These are phyloP conservation scores for Polydrusus tereticollis DNA, from an alignment of 2,888 invertebrate genomes.

Conservation along the genomic window DNA sequence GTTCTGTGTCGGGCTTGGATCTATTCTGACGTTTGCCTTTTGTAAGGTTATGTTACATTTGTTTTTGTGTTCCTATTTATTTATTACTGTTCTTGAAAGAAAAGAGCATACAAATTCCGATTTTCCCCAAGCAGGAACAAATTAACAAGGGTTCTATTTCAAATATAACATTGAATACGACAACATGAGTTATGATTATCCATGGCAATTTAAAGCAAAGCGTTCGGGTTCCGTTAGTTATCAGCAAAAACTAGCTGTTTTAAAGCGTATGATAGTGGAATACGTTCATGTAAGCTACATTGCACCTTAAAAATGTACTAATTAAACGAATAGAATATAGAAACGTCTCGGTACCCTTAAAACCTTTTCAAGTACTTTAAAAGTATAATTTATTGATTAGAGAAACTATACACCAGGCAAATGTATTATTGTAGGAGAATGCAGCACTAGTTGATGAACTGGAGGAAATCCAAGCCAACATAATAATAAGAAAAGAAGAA, in stretches of 20 bases:
- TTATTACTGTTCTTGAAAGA: neutral
- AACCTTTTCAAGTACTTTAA: no score
- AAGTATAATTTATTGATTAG: no score
- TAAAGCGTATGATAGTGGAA: slow-evolving; percentile 76
- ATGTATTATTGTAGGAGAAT: slow-evolving; percentile 75
- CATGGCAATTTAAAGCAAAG: slow-evolving; percentile 19
- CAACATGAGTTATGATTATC: slow-evolving; percentile 32
- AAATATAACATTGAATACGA: neutral
- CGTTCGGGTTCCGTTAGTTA: slow-evolving; percentile 66
- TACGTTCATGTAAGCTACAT: slow-evolving; percentile 74
- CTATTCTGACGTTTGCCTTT: neutral
- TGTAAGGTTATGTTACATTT: neutral
- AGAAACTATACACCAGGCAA: neutral
- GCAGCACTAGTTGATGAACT: slow-evolving; percentile 91
- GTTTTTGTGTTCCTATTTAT: neutral
- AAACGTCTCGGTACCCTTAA: no score
- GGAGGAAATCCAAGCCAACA: slow-evolving; percentile 85
- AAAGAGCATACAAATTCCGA: no score
- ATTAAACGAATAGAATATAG: no score
- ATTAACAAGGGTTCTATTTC: neutral
- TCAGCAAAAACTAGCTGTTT: slow-evolving; percentile 73
- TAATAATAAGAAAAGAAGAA: slow-evolving; percentile 85
- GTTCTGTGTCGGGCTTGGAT: no score
- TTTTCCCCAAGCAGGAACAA: no score
- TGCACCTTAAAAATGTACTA: no score